Evolutionary conservation across 2,113 vertebrate genomes (phyloP), one percentile per base, ranked within the genome.

Genomic region (Oncorhynchus nerka): DNA sequence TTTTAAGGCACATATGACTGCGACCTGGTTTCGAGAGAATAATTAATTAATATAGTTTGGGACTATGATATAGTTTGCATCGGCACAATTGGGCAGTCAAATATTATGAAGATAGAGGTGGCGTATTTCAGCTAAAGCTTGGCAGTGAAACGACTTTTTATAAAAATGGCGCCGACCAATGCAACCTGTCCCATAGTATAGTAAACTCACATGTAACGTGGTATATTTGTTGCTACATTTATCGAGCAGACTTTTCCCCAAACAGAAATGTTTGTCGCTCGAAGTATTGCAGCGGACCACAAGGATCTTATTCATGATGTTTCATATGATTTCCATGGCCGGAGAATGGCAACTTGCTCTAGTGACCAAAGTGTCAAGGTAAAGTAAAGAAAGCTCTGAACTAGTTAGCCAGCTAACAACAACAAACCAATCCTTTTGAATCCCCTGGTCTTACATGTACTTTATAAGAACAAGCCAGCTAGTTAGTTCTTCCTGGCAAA

Each of bases 301-400:
- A 98, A 97, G 87, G 97, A 98, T 81, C 94, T 98, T 4, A 99
- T 99, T 73, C 97, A 98, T 74, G 97, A 97, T 93, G 97, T 99
- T 7, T 98, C 97, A 4, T 99, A 97, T 79, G 97, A 99, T 74
- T 99, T 99, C 32, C 97, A 99, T 81, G 97, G 97, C 55, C 93
- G 96, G 79, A 94, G 97, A 83, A 98, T 99, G 97, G 97, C 97
- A 16, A 99, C 97, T 2, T 99, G 97, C 79, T 99, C 97, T 87
- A 99, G 97, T 77, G 97, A 99, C 83, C 97, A 99, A 83, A 99
- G 97, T 77, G 97, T 99, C 16, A 99, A 99, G 94, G 97, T 98
- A 81, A 74, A 51, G 48, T 98, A 81, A 74, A 51, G 48, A 34
- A 34, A 34, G 32, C 32, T 82, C 81, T 20, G 1, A 51, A 15